Base-by-base conservation (phyloP, 2,113 vertebrate species). In the Alligator sinensis region DNA sequence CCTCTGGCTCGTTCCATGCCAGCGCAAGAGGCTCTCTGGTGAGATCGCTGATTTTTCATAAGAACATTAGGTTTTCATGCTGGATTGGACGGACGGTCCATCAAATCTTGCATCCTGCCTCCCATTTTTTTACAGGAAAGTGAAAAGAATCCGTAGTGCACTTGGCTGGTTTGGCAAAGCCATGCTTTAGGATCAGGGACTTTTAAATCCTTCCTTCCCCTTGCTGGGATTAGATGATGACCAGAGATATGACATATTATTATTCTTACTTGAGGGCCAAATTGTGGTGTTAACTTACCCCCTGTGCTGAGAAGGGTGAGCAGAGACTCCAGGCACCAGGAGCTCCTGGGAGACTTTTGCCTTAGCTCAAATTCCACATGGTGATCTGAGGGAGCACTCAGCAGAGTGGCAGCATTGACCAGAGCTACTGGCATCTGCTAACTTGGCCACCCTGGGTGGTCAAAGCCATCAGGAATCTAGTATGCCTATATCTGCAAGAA, bases 131-230 rank as follows among this genome's bases (percentile, higher is more conserved):
- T 27, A 74, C 24, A 84, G 75, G 5, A 22, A 62, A 80, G 9
- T 54, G 66, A 80, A 77, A 92, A 70, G n/a, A 91, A 34, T 28
- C 70, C 81, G 21, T 61, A 92, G 85, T 61, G 74, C 28, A 30
- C 62, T 84, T 93, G 64, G 76, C n/a, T 92, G 5, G 89, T 54
- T 27, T 78, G 93, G 60, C 2, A 1, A 90, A 90, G 30, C 0
- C 0, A 89, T 24, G n/a, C 70, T 91, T 24, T 72, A 79, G 14
- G 74, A 88, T 59, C 74, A 85, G 6, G 47, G 28, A 47, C 12
- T 19, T 54, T 9, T 91, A 30, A 82, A 27, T 93, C 80, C 70
- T 93, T 80, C 55, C 87, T 89, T 87, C 92, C 80, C 93, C 87
- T 94, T 80, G n/a, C 80, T 93, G 80, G 84, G 21, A 1, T 75